Evolutionary conservation across 2,113 vertebrate species (phyloP), one percentile per base, ranked within the genome.

Genomic region (Trogon melanurus): DNA sequence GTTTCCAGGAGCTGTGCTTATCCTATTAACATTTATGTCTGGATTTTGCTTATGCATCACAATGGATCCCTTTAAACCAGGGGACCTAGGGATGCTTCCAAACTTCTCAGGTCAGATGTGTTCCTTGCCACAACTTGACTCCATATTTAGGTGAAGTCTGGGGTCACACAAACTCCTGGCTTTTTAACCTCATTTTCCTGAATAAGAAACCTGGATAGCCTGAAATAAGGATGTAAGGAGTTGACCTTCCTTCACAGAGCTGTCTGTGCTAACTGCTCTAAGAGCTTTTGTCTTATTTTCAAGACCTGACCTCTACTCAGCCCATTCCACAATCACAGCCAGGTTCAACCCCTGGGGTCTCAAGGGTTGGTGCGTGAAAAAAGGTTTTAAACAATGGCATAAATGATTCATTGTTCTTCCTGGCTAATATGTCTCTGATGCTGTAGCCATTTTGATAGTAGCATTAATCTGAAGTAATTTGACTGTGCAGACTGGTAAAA

Each of bases 21-120:
- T 94, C 94, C 85, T 94, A 88, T 94, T 94, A 96, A 80, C 88
- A 32, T 72, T 84, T 88, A 72, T 94, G 90, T 79, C 85, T 96
- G 88, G 89, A 25, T 83, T 94, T 93, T 94, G 72, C 75, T 80
- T 93, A 93, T 80, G 85, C 79, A 85, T 91, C 89, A 67, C 71
- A 91, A 76, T 60, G 72, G 51, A 32, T 88, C 15, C 11, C 72
- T 94, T 85, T 87, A 97, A 82, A 89, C 38, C 32, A 62, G 38
- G 22, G 32, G 9, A 65, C 30, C 64, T 62, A 91, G 83, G 79
- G 95, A 83, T 2, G 3, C 72, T 79, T 91, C 58, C 41, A 88
- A 6, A 94, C 7, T 74, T 78, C 65, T 66, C 22, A 15, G 32
- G 27, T 50, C 53, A 70, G 41, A 22, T 62, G 16, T 67, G 30